These are phyloP conservation scores for Gasterosteus nipponicus DNA, from an alignment of 2,113 vertebrate species.

Conservation along the genomic window DNA sequence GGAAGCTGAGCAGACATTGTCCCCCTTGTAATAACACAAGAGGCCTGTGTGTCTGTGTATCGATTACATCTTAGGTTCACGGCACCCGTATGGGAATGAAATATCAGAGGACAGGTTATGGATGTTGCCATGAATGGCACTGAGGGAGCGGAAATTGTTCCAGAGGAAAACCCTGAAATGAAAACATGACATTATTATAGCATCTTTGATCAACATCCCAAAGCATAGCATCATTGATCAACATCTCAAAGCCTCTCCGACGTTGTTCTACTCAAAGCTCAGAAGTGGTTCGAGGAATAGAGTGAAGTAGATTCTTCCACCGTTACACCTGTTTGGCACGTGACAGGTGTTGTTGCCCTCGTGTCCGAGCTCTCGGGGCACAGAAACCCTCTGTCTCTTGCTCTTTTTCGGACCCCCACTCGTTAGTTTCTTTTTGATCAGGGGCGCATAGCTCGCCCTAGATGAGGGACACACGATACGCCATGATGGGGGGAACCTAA, in stretches of 20 bases:
- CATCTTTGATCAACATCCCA: slow-evolving; percentile 24
- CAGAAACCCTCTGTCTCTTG: slow-evolving; percentile 39
- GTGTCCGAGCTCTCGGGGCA: slow-evolving; percentile 27
- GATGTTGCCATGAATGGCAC: slow-evolving; percentile 77
- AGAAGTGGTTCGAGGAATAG: neutral
- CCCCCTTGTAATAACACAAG: slow-evolving; percentile 83
- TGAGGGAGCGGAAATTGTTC: slow-evolving; percentile 66
- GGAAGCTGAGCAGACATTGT: slow-evolving; percentile 83
- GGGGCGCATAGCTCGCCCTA: slow-evolving; percentile 77
- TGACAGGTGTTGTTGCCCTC: slow-evolving; percentile 56
- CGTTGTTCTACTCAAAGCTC: slow-evolving; percentile 13
- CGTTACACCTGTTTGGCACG: slow-evolving; percentile 40
- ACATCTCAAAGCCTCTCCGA: slow-evolving; percentile 1
- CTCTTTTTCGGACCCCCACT: slow-evolving; percentile 50
- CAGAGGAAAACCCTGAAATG: slow-evolving; percentile 29
- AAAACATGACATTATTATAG: slow-evolving; percentile 33
- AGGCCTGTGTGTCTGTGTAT: slow-evolving; percentile 82
- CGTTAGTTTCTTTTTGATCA: slow-evolving; percentile 78
- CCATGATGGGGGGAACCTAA: slow-evolving; percentile 76
- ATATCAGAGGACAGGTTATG: slow-evolving; percentile 83
- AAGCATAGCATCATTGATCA: neutral
- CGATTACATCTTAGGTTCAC: slow-evolving; percentile 81
- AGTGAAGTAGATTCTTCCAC: slow-evolving; percentile 1
- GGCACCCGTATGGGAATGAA: slow-evolving; percentile 78
- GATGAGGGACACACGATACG: slow-evolving; percentile 78